Evolutionary conservation across 2,888 invertebrate species (phyloP).

Genomic region (Artemia sinica): DNA sequence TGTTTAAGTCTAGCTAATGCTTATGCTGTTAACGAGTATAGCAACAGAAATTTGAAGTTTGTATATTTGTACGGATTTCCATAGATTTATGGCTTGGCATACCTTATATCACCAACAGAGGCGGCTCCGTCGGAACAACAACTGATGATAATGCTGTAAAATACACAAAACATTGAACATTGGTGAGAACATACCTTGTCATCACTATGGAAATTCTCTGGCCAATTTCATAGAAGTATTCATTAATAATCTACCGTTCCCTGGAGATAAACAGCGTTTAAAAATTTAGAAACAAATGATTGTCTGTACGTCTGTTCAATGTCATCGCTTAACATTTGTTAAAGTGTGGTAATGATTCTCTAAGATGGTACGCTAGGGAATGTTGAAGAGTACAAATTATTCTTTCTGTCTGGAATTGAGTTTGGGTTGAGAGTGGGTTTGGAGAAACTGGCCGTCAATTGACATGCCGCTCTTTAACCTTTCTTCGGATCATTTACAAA

Average conservation of each 20-base stretch:
- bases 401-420: background rate
- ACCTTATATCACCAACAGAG: background rate
- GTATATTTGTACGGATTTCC: background rate
- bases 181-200: no score
- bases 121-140: constrained; percentile 11
- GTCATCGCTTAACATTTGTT: constrained; percentile 14
- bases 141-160: constrained; percentile 7
- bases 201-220: background rate
- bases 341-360: constrained; percentile 3
- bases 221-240: constrained; percentile 10
- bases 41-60: background rate
- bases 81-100: constrained; percentile 11
- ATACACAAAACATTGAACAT: background rate
- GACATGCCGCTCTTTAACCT: no score
- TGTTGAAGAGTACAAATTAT: constrained; percentile 12
- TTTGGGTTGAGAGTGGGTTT: no score
- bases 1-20: no score
- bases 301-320: constrained; percentile 10
- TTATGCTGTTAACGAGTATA: no score
- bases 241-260: constrained; percentile 7
- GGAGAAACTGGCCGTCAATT: no score
- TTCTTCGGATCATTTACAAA: no score
- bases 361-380: background rate
- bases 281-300: constrained; percentile 9
- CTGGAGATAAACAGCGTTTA: constrained; percentile 4